phyloP scores from a whole-genome alignment of 23 tunicate species.

The Trididemnum miniatum region DNA sequence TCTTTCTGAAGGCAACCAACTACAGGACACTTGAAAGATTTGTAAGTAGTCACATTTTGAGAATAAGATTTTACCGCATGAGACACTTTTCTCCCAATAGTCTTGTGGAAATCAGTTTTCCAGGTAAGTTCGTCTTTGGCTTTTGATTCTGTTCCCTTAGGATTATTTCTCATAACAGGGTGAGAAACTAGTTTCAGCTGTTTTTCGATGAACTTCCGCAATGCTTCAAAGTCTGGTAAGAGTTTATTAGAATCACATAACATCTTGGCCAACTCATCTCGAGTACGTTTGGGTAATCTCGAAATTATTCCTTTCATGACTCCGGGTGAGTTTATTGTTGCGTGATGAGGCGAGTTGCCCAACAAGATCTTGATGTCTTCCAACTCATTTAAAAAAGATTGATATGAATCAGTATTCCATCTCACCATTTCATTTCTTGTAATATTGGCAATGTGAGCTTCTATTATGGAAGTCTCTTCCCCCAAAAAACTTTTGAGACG shows the following conservation, averaged over 20 bases:
- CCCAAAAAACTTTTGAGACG: neutral
- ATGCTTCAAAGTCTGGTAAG: neutral
- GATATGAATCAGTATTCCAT: slow-evolving; percentile 20
- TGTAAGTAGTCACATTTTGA: neutral
- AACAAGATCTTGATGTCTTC: neutral
- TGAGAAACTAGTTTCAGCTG: neutral
- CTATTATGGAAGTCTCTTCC: neutral
- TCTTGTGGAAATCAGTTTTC: neutral
- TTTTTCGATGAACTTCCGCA: neutral
- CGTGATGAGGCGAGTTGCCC: neutral
- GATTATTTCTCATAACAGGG: neutral
- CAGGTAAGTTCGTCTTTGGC: neutral
- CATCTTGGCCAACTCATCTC: neutral
- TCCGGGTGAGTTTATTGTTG: slow-evolving; percentile 8
- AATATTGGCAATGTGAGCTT: neutral
- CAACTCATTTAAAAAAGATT: neutral
- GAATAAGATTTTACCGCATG: neutral
- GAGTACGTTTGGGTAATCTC: neutral
- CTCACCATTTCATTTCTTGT: slow-evolving; percentile 1
- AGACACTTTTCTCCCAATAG: neutral
- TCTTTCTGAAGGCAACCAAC: neutral
- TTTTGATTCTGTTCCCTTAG: neutral
- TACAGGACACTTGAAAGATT: neutral
- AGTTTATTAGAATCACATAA: neutral
- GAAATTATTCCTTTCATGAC: neutral